A percentile compares a stretch with the other conserved stretches of the same genome.
Evolutionary conservation across 1,140 invertebrate species (phyloP).

Genomic region (Bathynomus jamesi): DNA sequence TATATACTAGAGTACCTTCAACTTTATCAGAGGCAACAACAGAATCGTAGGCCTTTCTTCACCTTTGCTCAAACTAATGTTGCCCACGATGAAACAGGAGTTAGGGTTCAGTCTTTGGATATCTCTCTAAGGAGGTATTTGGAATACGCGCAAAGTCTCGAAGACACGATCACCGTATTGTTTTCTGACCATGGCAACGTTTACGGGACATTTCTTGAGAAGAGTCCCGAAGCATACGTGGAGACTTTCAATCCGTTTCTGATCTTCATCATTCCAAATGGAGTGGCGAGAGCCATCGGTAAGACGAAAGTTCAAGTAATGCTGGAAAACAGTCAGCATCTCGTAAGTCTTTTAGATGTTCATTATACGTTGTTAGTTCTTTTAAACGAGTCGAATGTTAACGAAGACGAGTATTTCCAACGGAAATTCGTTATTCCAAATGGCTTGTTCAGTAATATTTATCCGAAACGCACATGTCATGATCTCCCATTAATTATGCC

Average conservation of each 20-base stretch:
- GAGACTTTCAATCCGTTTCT: slow-evolving; percentile 42
- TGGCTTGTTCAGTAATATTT: slow-evolving; percentile 39
- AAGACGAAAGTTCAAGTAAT: slow-evolving; percentile 16
- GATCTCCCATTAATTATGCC: slow-evolving; percentile 40
- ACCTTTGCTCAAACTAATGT: slow-evolving; percentile 40
- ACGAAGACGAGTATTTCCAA: slow-evolving; percentile 10
- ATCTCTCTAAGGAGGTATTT: slow-evolving; percentile 31
- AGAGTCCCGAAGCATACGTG: slow-evolving; percentile 38
- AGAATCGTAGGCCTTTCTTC: slow-evolving; percentile 34
- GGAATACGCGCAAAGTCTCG: slow-evolving; percentile 17
- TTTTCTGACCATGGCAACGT: slow-evolving; percentile 44
- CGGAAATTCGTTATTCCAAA: slow-evolving; percentile 34
- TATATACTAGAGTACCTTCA: slow-evolving; percentile 41
- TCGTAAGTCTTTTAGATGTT: slow-evolving; percentile 19
- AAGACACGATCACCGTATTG: slow-evolving; percentile 41
- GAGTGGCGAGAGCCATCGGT: slow-evolving; percentile 15
- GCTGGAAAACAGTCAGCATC: slow-evolving; percentile 17
- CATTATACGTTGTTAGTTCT: slow-evolving; percentile 20
- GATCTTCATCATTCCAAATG: slow-evolving; percentile 22
- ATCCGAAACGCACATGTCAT: slow-evolving; percentile 38
- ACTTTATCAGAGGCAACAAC: slow-evolving; percentile 37
- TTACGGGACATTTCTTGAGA: slow-evolving; percentile 40
- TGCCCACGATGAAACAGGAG: slow-evolving; percentile 41
- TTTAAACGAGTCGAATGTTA: slow-evolving; percentile 12
- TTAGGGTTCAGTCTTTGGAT: slow-evolving; percentile 41